Evolutionary conservation across 2,113 vertebrate genomes (phyloP).

Genomic region (Loxodonta africana): DNA sequence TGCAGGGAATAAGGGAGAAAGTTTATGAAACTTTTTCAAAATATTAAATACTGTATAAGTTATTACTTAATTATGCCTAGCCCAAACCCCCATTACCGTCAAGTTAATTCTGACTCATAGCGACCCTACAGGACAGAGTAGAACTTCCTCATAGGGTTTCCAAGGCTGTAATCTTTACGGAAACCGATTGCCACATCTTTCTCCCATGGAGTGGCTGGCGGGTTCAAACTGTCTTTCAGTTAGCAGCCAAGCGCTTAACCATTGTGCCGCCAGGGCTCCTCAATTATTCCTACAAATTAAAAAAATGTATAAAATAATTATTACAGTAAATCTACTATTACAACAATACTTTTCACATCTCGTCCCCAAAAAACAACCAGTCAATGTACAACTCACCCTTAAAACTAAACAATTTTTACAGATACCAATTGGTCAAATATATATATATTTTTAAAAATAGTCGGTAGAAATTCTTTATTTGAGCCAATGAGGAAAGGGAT

Average conservation of each 20-base stretch:
- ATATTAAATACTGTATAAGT: not conserved
- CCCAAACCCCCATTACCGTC: too few species aligned
- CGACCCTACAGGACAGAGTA: too few species aligned
- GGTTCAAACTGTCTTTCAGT: too few species aligned
- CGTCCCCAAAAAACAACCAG: not conserved
- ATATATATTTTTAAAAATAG: not conserved
- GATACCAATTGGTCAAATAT: not conserved
- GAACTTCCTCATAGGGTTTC: too few species aligned
- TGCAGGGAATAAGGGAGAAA: not conserved
- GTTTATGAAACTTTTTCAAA: constrained; percentile 6
- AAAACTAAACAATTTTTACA: constrained; percentile 23
- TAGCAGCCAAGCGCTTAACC: too few species aligned
- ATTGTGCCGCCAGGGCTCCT: not conserved
- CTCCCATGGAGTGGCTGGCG: too few species aligned
- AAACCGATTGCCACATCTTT: too few species aligned
- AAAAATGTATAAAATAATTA: not conserved
- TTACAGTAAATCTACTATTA: not conserved
- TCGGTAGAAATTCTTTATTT: constrained; percentile 9
- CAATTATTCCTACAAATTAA: not conserved
- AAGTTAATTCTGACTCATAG: too few species aligned
- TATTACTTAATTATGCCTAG: not conserved
- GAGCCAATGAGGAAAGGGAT: not conserved
- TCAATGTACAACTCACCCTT: not conserved
- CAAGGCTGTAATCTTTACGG: too few species aligned
- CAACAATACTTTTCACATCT: not conserved